Evolutionary conservation across 2,113 vertebrate genomes (phyloP), one percentile per base, ranked within the genome.

Genomic region (Chelonoidis abingdonii): DNA sequence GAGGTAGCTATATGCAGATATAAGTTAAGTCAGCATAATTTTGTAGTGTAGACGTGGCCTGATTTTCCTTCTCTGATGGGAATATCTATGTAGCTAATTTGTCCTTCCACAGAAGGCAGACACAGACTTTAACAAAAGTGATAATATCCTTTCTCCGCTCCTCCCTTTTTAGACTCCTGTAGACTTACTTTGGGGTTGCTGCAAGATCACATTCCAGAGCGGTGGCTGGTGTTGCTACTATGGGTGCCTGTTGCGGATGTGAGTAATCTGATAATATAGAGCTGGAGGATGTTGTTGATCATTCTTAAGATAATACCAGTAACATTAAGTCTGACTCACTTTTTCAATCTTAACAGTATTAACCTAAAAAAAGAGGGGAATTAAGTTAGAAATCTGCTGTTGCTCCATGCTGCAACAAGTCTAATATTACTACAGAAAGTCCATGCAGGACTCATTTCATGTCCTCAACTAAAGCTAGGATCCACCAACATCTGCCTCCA

Each of bases 281-380:
- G 65, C 52, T 1, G 0, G 80, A 84, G 75, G 47, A 56, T 88
- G 57, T 24, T 85, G 59, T 72, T 35, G 65, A 53, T 80, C 35
- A 2, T 89, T 52, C 47, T 8, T 0, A 27, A 0, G 1, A 11
- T 13, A 17, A 80, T 3, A 21, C 2, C 78, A 2, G 5, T 49
- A 69, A 81, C 41, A 35, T 78, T 56, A 56, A 57, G 54, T 29
- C 54, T 83, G 81, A 83, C 54, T 83, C 41, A 35, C 44, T 24
- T 49, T 56, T 49, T 27, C n/a, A 22, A 50, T 49, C 13, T 59
- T 47, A 78, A 27, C 41, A 25, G 25, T 47, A 78, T 27, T 47
- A 44, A 12, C 13, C 22, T 27, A 7, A 27, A 4, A 10, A 6
- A 16, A n/a, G 24, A 38, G 38, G 35, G 29, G 88, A 69, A 11